A percentile compares a stretch with the other conserved stretches of the same genome.
Evolutionary conservation across 1,140 invertebrate species (phyloP).

Genomic region (Trachymyrmex cornetzi): DNA sequence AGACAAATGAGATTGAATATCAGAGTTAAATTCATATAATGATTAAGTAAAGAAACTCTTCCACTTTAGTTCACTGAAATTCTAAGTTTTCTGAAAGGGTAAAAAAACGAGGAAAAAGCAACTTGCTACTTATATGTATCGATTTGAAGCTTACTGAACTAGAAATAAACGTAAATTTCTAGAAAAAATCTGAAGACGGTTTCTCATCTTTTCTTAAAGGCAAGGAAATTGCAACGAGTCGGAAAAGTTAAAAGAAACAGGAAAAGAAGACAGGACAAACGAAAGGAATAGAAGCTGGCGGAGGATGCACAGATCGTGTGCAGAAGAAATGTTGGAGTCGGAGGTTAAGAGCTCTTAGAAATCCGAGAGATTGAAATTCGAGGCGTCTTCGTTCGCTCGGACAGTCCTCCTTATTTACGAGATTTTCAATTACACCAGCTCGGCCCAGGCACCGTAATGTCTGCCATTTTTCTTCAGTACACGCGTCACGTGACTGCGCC

Average conservation of each 20-base stretch:
- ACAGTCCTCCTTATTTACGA: constrained; percentile 68
- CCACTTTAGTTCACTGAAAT: constrained; percentile 41
- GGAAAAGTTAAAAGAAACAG: constrained; percentile 49
- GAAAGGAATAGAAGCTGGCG: background rate
- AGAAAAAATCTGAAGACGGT: constrained; percentile 42
- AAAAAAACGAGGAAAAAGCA: constrained; percentile 21
- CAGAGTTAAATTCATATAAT: constrained; percentile 42
- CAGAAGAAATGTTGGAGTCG: constrained; percentile 60
- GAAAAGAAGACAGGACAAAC: background rate
- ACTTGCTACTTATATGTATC: constrained; percentile 42
- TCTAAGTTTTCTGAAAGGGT: constrained; percentile 15
- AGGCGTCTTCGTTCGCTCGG: constrained; percentile 54
- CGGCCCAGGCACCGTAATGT: constrained; percentile 1
- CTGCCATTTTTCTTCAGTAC: constrained; percentile 33
- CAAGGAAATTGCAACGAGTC: constrained; percentile 19
- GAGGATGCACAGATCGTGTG: constrained; percentile 22
- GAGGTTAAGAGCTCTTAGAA: constrained; percentile 68
- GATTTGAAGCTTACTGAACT: background rate
- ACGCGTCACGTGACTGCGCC: constrained; percentile 31
- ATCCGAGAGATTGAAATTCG: constrained; percentile 69
- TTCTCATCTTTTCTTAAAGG: constrained; percentile 46
- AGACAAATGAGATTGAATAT: background rate
- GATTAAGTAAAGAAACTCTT: constrained; percentile 53
- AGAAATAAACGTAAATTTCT: constrained; percentile 52
- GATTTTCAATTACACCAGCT: constrained; percentile 67